Conservation (phyloP, 1,140 invertebrate species). For the Araneus ventricosus region DNA sequence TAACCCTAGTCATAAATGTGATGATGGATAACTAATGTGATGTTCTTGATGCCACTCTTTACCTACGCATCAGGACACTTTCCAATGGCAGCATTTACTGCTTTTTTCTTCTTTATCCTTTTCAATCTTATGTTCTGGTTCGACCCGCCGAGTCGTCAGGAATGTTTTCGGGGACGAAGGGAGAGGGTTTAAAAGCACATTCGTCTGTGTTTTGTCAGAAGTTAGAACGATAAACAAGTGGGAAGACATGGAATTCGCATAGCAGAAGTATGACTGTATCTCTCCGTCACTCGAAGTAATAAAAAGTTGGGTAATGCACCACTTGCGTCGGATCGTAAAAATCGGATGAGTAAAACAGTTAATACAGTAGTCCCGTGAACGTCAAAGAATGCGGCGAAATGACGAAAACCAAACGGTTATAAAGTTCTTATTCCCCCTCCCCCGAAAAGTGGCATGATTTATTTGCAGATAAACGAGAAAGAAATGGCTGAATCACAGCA, state of each 20-base stretch:
- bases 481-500: not conserved
- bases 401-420: not conserved
- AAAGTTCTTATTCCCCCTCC: not conserved
- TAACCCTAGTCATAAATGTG: too few species aligned
- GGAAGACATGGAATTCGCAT: not conserved
- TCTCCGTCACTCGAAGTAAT: not conserved
- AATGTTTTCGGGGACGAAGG: not conserved
- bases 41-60: too few species aligned
- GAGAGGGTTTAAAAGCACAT: not conserved
- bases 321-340: not conserved
- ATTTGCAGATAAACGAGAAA: not conserved
- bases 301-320: not conserved
- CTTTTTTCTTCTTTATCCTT: not conserved
- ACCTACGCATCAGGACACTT: too few species aligned
- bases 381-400: not conserved
- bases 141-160: not conserved
- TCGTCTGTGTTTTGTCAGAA: constrained; percentile 8
- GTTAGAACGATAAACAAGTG: constrained; percentile 1
- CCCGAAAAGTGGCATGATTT: not conserved
- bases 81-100: not conserved
- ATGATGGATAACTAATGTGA: too few species aligned
- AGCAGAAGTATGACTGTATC: not conserved
- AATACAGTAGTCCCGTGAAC: not conserved
- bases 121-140: not conserved
- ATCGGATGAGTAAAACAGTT: not conserved